Conservation (phyloP, 2,888 invertebrate species). For the Bhutanitis thaidina region DNA sequence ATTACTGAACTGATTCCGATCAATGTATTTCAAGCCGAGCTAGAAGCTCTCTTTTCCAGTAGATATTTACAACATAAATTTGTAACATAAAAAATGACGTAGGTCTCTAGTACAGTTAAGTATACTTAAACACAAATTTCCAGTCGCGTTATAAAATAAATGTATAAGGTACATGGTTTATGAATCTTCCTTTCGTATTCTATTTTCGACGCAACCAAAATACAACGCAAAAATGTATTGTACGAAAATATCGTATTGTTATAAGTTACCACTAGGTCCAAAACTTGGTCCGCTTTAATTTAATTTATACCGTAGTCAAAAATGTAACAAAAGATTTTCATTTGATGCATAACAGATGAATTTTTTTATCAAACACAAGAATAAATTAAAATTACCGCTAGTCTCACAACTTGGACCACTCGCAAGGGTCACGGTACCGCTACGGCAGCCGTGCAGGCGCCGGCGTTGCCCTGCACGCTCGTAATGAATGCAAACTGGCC, state of each 20-base stretch:
- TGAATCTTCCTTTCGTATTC: no score
- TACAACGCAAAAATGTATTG: no score
- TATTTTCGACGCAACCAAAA: no score
- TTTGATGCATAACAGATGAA: background rate
- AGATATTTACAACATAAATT: no score
- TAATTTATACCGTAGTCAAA: background rate
- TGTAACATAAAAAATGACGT: no score
- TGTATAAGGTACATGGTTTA: no score
- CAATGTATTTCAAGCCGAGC: no score
- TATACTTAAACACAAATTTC: no score
- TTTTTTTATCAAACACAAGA: background rate
- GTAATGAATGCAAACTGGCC: constrained; percentile 32
- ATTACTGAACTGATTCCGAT: constrained; percentile 1
- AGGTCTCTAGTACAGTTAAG: no score
- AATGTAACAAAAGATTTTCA: background rate
- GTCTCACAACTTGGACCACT: constrained; percentile 22
- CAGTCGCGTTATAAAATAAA: no score
- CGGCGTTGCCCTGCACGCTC: constrained; percentile 29
- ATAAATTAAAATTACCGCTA: constrained; percentile 9
- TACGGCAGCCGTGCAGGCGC: constrained; percentile 61
- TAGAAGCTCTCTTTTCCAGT: no score
- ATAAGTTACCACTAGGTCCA: background rate
- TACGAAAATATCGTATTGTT: no score
- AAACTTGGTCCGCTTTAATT: background rate
- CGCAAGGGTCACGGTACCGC: constrained; percentile 62